Percentiles rank a stretch among this genome's conserved stretches.
Evolutionary conservation across 2,113 vertebrate genomes (phyloP).

Genomic region (Mixornis gularis): DNA sequence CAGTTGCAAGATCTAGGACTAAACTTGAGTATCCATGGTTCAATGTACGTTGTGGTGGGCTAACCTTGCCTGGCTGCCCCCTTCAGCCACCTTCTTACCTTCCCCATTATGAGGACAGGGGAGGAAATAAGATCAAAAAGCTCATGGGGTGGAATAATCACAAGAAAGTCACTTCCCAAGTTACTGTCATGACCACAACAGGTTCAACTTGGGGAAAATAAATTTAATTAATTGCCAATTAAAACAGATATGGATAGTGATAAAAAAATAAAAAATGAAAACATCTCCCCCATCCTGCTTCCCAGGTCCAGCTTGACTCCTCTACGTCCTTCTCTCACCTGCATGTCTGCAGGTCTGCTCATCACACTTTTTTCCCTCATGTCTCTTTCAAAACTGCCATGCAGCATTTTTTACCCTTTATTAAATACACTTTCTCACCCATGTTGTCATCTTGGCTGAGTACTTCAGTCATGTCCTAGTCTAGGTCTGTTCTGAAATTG

Average conservation of each 20-base stretch:
- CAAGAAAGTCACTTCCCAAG: background rate
- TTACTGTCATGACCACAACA: background rate
- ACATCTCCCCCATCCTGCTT: background rate
- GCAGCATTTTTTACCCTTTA: background rate
- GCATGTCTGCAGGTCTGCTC: background rate
- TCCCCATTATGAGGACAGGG: background rate
- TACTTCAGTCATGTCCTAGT: background rate
- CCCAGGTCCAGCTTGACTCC: background rate
- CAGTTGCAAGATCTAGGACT: background rate
- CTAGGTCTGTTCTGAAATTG: background rate
- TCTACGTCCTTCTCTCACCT: background rate
- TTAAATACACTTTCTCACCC: background rate
- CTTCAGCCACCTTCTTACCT: rapidly evolving
- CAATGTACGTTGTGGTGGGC: background rate
- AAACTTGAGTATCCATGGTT: background rate
- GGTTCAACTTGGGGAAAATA: background rate
- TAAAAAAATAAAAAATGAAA: background rate
- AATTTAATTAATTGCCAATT: background rate
- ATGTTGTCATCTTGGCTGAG: rapidly evolving
- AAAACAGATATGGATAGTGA: background rate
- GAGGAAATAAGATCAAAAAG: background rate
- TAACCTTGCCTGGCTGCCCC: background rate
- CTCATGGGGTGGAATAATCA: background rate
- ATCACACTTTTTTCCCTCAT: background rate
- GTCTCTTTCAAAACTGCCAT: rapidly evolving